phyloP scores from a whole-genome alignment of 2,113 vertebrate genomes.

The Myrmophylax atrothorax region DNA sequence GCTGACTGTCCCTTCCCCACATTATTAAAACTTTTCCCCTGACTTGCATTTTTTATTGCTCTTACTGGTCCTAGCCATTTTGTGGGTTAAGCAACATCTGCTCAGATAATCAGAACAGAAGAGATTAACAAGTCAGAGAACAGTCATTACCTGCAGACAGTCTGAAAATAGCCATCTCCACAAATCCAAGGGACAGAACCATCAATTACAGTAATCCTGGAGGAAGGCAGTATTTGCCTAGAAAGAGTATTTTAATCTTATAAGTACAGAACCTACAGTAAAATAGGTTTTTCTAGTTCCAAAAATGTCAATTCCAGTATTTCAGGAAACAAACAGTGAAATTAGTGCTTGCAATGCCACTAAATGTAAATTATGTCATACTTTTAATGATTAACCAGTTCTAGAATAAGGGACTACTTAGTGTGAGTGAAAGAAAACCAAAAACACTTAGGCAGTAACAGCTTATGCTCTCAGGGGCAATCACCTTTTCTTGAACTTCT shows the following conservation, averaged over 20 bases:
- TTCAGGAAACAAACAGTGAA: neutral
- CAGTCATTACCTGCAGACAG: constrained; percentile 32
- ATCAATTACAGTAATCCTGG: neutral
- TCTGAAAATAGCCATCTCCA: constrained; percentile 33
- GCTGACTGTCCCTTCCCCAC: neutral
- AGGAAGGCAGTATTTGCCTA: neutral
- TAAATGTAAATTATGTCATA: neutral
- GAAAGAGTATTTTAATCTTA: neutral
- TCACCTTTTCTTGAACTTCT: neutral
- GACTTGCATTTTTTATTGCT: neutral
- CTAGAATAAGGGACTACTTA: neutral
- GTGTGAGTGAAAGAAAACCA: neutral
- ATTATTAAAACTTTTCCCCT: neutral
- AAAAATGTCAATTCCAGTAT: neutral
- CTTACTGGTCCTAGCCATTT: neutral
- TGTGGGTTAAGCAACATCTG: neutral
- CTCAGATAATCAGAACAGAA: neutral
- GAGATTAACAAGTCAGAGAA: constrained; percentile 39
- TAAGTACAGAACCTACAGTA: neutral
- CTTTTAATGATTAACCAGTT: neutral
- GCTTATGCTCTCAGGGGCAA: neutral
- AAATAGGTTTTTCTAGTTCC: neutral
- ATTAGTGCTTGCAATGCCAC: neutral
- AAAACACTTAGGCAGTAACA: neutral
- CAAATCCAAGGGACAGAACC: neutral